Evolutionary conservation across 1,140 invertebrate species (phyloP).

Genomic region (Belonocnema kinseyi): DNA sequence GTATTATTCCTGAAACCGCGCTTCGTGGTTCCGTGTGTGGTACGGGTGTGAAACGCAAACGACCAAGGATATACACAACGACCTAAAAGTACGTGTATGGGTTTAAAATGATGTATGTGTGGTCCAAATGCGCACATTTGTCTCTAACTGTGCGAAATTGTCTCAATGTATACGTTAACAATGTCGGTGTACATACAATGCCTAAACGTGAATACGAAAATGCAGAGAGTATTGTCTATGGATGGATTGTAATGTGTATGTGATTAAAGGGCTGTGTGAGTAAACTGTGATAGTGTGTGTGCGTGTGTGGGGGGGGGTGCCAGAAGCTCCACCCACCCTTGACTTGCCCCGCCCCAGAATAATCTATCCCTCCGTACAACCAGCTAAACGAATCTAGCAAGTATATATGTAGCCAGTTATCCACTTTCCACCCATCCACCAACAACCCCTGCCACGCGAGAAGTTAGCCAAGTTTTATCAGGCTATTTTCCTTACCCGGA

Average conservation of each 20-base stretch:
- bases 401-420: slow-evolving; percentile 7
- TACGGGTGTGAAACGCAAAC: slow-evolving; percentile 27
- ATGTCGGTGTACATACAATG: neutral
- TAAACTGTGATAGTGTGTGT: slow-evolving; percentile 34
- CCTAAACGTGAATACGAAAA: neutral
- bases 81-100: neutral
- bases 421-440: slow-evolving; percentile 6
- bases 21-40: slow-evolving; percentile 25
- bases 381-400: slow-evolving; percentile 33
- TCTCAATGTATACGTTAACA: neutral
- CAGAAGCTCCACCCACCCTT: slow-evolving; percentile 58
- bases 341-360: slow-evolving; percentile 61
- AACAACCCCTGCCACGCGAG: slow-evolving; percentile 41
- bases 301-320: slow-evolving; percentile 41
- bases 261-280: slow-evolving; percentile 4
- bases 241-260: slow-evolving; percentile 11
- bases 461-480: slow-evolving; percentile 72
- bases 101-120: slow-evolving; percentile 8
- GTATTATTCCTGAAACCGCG: slow-evolving; percentile 27
- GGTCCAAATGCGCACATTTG: neutral
- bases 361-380: slow-evolving; percentile 53
- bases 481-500: slow-evolving; percentile 71
- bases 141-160: neutral
- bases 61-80: slow-evolving; percentile 22
- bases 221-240: neutral